A percentile compares a stretch with the other conserved stretches of the same genome.
phyloP scores from a whole-genome alignment of 1,140 invertebrate species.

The Drosophila mayri region DNA sequence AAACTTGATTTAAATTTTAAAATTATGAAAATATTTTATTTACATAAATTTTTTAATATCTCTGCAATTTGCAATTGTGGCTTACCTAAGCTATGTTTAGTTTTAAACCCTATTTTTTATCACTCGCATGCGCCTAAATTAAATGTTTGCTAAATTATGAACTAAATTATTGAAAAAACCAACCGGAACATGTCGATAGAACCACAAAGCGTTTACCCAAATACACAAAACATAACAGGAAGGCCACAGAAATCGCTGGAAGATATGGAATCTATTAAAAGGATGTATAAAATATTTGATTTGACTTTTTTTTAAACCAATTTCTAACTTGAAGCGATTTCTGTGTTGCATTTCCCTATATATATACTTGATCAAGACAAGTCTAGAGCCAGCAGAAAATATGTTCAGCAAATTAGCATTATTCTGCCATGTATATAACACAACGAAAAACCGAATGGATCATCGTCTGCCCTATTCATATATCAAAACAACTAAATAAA shows the following conservation, averaged over 20 bases:
- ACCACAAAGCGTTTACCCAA: conserved; percentile 71
- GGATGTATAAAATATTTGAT: background rate
- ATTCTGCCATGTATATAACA: conserved; percentile 63
- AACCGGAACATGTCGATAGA: conserved; percentile 77
- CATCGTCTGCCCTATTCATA: conserved; percentile 61
- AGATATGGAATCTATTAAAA: background rate
- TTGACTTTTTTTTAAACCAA: background rate
- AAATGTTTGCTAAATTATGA: conserved; percentile 56
- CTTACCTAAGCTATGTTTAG: conserved; percentile 6
- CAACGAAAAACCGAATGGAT: conserved; percentile 61
- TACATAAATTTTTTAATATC: background rate
- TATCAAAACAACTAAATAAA: conserved; percentile 56
- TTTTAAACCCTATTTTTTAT: conserved; percentile 32
- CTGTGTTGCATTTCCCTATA: background rate
- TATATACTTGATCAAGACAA: conserved; percentile 29
- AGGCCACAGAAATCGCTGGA: background rate
- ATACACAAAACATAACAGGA: conserved; percentile 32
- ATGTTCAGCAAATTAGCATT: conserved; percentile 61
- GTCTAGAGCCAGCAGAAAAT: conserved; percentile 64
- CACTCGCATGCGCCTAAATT: conserved; percentile 36
- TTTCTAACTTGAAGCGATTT: background rate
- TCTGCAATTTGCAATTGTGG: background rate
- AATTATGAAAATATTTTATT: background rate
- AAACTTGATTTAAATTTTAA: background rate
- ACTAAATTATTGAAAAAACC: conserved; percentile 37